These are phyloP conservation scores for Drosophila sp. DNA, from an alignment of 1,140 invertebrate genomes.

Conservation along the genomic window DNA sequence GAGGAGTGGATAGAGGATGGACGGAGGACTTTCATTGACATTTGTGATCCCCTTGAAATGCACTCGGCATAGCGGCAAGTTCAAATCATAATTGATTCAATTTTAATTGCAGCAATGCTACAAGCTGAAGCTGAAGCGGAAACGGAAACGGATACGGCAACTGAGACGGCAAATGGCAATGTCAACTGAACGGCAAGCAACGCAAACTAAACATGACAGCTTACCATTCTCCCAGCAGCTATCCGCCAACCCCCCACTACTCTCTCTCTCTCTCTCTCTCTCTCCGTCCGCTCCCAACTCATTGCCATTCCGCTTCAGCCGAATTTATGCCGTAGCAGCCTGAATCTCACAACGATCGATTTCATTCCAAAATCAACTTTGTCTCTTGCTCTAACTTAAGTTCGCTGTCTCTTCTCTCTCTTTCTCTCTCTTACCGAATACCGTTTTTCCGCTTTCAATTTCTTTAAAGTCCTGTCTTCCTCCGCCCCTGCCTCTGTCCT, in stretches of 20 bases:
- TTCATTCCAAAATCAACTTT: slow-evolving; percentile 53
- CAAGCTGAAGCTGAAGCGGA: slow-evolving; percentile 24
- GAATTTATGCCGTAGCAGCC: neutral
- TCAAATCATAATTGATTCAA: slow-evolving; percentile 80
- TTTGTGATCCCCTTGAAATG: slow-evolving; percentile 51
- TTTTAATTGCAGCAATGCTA: slow-evolving; percentile 70
- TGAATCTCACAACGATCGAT: slow-evolving; percentile 58
- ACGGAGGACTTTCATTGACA: slow-evolving; percentile 11
- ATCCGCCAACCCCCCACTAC: neutral
- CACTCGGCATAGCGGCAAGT: slow-evolving; percentile 63
- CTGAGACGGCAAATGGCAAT: slow-evolving; percentile 13
- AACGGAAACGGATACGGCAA: slow-evolving; percentile 12
- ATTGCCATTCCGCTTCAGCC: neutral
- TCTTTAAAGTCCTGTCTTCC: neutral
- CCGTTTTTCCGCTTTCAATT: neutral
- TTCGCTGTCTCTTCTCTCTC: neutral
- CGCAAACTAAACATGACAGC: slow-evolving; percentile 50
- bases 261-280: too few species aligned
- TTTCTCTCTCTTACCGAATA: neutral
- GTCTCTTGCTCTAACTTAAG: neutral
- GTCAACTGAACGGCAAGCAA: slow-evolving; percentile 27
- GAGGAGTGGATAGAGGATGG: neutral
- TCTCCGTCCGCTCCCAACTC: too few species aligned
- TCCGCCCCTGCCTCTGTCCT: neutral
- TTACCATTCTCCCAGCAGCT: neutral